Percentiles rank a stretch among this genome's conserved stretches.
Conservation (phyloP, 2,797 vertebrate species). For the Moxostoma hubbsi region DNA sequence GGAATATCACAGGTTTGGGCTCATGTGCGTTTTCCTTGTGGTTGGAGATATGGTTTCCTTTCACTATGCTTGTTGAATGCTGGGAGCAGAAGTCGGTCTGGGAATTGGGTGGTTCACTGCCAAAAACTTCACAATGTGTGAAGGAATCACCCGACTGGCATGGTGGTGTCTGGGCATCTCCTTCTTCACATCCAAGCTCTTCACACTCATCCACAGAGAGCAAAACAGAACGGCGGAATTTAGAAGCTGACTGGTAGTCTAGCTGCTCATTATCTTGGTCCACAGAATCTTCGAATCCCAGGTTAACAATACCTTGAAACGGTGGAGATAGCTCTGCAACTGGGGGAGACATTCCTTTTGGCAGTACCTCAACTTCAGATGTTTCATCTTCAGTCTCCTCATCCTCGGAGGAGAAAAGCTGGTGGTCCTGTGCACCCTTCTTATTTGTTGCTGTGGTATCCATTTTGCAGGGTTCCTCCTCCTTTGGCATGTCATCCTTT, state of each 20-base stretch:
- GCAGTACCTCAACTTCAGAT: conserved; percentile 92
- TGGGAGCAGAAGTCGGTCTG: conserved; percentile 14
- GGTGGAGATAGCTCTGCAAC: conserved; percentile 74
- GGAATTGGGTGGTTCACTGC: conserved; percentile 64
- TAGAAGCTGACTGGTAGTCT: conserved; percentile 80
- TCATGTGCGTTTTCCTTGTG: conserved; percentile 45
- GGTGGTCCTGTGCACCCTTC: conserved; percentile 83
- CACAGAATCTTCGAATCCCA: conserved; percentile 90
- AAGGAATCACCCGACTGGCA: conserved; percentile 65
- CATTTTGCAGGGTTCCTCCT: conserved; percentile 70
- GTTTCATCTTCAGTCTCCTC: conserved; percentile 94
- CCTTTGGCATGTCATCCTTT: conserved; percentile 67
- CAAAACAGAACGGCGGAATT: conserved; percentile 90
- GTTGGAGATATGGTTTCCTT: conserved; percentile 51
- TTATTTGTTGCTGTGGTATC: conserved; percentile 70
- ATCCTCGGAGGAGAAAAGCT: conserved; percentile 90
- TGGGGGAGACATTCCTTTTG: conserved; percentile 66
- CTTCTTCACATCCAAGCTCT: conserved; percentile 94
- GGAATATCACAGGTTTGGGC: conserved; percentile 60
- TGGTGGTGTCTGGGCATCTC: conserved; percentile 74
- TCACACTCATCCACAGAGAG: conserved; percentile 98
- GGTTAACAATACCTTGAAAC: conserved; percentile 93
- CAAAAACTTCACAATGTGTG: conserved; percentile 88
- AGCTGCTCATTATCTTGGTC: conserved; percentile 84
- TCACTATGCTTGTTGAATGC: conserved; percentile 29